Conservation (phyloP, 2,113 vertebrate species). For the Dolichallabes microphthalmus region DNA sequence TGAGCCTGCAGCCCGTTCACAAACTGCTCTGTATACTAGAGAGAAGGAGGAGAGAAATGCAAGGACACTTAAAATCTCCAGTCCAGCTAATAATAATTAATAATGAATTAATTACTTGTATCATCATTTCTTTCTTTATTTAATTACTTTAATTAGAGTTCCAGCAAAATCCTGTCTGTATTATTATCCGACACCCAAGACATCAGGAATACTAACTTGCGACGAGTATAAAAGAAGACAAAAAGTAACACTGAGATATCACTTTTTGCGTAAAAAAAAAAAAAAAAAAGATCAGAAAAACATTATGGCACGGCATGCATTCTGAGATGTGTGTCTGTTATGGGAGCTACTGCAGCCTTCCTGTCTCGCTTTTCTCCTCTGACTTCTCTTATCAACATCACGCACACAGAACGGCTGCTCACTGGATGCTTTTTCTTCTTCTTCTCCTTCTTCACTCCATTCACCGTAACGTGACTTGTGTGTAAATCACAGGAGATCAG, state of each 20-base stretch:
- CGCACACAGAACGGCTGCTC: background rate
- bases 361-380: background rate
- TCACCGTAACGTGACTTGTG: background rate
- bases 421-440: background rate
- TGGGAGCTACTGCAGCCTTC: background rate
- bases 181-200: background rate
- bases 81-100: background rate
- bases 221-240: background rate
- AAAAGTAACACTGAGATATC: background rate
- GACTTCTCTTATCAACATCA: background rate
- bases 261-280: background rate
- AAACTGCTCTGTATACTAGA: conserved; percentile 81
- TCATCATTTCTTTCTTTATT: too few species aligned
- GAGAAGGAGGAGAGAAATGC: background rate
- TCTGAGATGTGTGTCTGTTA: background rate
- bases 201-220: background rate
- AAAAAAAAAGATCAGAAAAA: too few species aligned
- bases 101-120: too few species aligned
- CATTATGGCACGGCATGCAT: background rate
- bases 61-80: background rate
- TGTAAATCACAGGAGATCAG: background rate
- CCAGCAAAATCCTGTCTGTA: background rate
- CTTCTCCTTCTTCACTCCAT: background rate
- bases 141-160: background rate
- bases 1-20: conserved; percentile 82